Conservation (phyloP, 2,888 invertebrate species). For the Apamea sordens region DNA sequence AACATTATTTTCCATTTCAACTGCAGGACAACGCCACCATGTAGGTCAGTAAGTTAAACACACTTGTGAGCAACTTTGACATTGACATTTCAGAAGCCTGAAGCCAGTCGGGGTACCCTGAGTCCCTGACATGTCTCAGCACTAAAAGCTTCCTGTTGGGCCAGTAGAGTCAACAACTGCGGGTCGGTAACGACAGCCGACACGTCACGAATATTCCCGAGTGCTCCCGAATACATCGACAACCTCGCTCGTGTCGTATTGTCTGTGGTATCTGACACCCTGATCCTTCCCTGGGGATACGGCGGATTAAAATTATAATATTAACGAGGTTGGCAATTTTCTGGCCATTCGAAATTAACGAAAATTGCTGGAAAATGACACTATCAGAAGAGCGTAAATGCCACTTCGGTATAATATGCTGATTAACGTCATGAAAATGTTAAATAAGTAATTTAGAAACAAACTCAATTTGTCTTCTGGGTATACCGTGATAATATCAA, state of each 20-base stretch:
- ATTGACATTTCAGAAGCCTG: conserved; percentile 17
- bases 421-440: not conserved
- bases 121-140: conserved; percentile 24
- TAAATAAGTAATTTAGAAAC: not conserved
- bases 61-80: not conserved
- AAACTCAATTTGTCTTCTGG: not conserved
- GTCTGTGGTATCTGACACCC: conserved; percentile 30
- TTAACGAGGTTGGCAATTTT: conserved; percentile 19
- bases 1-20: conserved; percentile 9
- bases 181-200: conserved; percentile 19
- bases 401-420: not conserved
- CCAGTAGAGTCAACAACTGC: conserved; percentile 29
- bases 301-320: conserved; percentile 39
- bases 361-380: conserved; percentile 19
- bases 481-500: not conserved
- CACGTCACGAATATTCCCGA: not conserved
- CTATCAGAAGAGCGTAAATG: not conserved
- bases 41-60: not conserved
- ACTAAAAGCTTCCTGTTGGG: conserved; percentile 42
- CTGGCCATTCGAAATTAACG: conserved; percentile 23
- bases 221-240: not conserved
- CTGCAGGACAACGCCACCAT: not conserved
- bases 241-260: not conserved
- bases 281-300: conserved; percentile 17
- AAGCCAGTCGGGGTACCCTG: conserved; percentile 1